Evolutionary conservation across 2,113 vertebrate genomes (phyloP).

Genomic region (Elephas maximus): DNA sequence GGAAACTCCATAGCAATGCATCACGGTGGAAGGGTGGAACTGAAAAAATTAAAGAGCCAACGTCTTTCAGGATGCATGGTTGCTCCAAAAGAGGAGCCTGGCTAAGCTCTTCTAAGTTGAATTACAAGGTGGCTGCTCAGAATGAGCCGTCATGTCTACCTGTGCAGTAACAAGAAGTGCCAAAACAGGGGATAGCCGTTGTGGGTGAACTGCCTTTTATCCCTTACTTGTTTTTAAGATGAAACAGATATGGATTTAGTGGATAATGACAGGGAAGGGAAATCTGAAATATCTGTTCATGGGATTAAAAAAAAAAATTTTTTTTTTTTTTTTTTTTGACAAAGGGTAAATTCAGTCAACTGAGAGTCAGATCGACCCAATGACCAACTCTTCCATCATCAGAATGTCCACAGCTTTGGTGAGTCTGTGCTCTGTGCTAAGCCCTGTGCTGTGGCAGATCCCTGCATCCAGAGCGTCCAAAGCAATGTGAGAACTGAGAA

Average conservation of each 20-base stretch:
- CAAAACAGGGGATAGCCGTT: not conserved
- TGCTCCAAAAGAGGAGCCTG: not conserved
- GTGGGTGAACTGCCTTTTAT: not conserved
- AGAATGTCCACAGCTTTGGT: not conserved
- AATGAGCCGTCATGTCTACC: not conserved
- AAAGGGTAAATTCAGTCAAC: not conserved
- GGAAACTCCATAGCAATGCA: not conserved
- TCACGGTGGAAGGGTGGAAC: not conserved
- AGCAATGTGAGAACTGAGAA: too few species aligned
- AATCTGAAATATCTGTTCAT: not conserved
- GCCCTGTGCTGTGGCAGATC: not conserved
- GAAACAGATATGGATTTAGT: not conserved
- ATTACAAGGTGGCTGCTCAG: not conserved
- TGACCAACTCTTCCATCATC: too few species aligned
- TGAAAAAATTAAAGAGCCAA: not conserved
- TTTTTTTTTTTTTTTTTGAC: too few species aligned
- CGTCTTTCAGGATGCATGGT: not conserved
- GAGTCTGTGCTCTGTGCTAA: not conserved
- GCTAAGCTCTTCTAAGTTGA: not conserved
- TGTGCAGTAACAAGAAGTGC: conserved; percentile 21
- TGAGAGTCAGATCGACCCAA: not conserved
- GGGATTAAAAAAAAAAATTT: too few species aligned
- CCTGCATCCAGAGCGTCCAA: not conserved
- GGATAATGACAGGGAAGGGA: not conserved
- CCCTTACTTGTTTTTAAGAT: conserved; percentile 12